phyloP scores from a whole-genome alignment of 2,113 vertebrate species.

The Sinocyclocheilus anshuiensis region DNA sequence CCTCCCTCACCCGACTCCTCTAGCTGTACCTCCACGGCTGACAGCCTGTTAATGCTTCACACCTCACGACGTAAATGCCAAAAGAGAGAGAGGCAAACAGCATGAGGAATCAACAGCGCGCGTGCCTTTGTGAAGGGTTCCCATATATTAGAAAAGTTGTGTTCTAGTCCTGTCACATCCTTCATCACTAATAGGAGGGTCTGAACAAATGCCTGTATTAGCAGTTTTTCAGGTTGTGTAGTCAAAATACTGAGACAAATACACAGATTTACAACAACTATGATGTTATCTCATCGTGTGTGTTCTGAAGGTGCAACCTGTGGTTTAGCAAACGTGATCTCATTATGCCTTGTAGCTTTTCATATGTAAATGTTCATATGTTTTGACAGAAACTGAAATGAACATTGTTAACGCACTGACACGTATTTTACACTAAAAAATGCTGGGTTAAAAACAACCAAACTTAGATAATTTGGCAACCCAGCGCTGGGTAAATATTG shows the following conservation, averaged over 20 bases:
- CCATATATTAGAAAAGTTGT: slow-evolving; percentile 4
- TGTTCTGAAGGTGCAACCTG: background rate
- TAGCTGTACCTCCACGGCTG: slow-evolving; percentile 24
- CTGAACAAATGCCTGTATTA: slow-evolving; percentile 9
- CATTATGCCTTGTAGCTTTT: background rate
- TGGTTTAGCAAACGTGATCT: background rate
- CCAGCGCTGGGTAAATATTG: too few relatives aligned
- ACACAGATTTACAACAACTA: background rate
- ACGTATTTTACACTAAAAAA: background rate
- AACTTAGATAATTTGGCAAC: too few relatives aligned
- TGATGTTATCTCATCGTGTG: background rate
- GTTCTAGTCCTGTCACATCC: slow-evolving; percentile 26
- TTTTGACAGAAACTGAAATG: background rate
- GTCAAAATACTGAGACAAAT: slow-evolving; percentile 27
- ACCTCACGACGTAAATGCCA: slow-evolving; percentile 52
- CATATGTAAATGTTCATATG: background rate
- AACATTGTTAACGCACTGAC: background rate
- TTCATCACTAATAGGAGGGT: slow-evolving; percentile 22
- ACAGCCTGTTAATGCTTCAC: slow-evolving; percentile 52
- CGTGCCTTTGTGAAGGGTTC: background rate
- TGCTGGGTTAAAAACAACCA: too few relatives aligned
- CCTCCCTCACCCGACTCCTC: background rate
- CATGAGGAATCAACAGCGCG: slow-evolving; percentile 1
- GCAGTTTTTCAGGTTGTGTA: slow-evolving; percentile 14
- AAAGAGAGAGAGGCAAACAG: slow-evolving; percentile 27